Evolutionary conservation across 2,797 vertebrate genomes (phyloP).

Genomic region (Enteromius trimaculatus): DNA sequence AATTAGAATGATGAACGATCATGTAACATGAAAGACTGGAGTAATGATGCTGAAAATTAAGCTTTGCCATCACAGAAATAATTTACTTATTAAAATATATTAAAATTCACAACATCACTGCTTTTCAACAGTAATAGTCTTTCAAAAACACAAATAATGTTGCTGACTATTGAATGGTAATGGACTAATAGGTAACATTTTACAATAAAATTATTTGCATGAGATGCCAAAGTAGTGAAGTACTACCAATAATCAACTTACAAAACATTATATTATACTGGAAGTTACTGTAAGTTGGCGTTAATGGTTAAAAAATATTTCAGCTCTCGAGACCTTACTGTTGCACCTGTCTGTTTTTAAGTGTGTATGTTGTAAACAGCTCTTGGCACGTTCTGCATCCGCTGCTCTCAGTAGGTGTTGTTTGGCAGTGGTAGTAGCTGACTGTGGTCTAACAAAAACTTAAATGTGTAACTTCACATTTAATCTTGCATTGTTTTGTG

Average conservation of each 20-base stretch:
- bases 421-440: not conserved
- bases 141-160: not conserved
- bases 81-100: not conserved
- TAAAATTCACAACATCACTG: not conserved
- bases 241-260: too few relatives aligned
- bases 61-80: not conserved
- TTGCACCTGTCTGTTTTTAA: not conserved
- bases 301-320: not conserved
- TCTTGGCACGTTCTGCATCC: not conserved
- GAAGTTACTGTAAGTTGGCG: not conserved
- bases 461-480: not conserved
- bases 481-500: not conserved
- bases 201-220: not conserved
- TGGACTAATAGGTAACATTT: not conserved
- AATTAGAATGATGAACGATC: not conserved
- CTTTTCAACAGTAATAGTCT: not conserved
- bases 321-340: not conserved
- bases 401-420: slow-evolving; percentile 8
- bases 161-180: not conserved
- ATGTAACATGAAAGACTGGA: not conserved
- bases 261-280: slow-evolving; percentile 6
- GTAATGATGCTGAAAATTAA: not conserved
- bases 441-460: not conserved
- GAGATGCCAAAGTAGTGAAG: not conserved
- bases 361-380: not conserved